Base-by-base conservation (phyloP, 2,113 vertebrate species). In the Heterochromis multidens region DNA sequence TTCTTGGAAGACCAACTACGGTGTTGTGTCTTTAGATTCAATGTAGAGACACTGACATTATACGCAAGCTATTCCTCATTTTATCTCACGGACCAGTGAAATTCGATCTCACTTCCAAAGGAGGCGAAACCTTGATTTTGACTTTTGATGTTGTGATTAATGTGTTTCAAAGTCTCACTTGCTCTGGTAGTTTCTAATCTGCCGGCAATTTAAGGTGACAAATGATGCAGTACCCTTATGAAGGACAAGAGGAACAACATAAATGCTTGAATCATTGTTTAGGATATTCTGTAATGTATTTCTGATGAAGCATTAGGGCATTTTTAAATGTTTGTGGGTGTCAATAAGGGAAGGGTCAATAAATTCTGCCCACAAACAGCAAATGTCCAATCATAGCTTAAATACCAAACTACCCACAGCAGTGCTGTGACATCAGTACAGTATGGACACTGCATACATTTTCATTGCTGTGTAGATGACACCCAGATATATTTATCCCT, bases 331-430 rank as follows among this genome's bases (percentile, higher is more conserved):
- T 65, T 65, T 65, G 40, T 13, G 0, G 21, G 12, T 23, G 21
- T 16, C 62, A 40, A 40, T 25, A 65, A 65, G 21, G n/a, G 35
- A 65, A 40, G 11, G n/a, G 21, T 40, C 62, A 25, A 43, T 67
- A 65, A 40, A 40, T 40, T 31, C 62, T 23, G 7, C 62, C 23
- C 13, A 23, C 23, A 67, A 37, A 43, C 21, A 43, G 4, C 25
- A 37, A 67, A 67, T 25, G 63, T 65, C 35, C n/a, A 65, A 40
- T 65, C 21, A 65, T 65, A 65, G 35, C 62, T 65, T 65, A 65
- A 21, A 29, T 12, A 35, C 59, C 29, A 35, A 35, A 63, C 9
- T 63, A 35, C 37, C 10, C 37, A 40, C 7, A 40, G 9, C 37
- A 40, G 37, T 40, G 11, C 37, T 40, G 37, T 40, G 10, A 40